These are phyloP conservation scores for Epirrhoe tristata DNA, from an alignment of 2,888 invertebrate species.

Conservation along the genomic window DNA sequence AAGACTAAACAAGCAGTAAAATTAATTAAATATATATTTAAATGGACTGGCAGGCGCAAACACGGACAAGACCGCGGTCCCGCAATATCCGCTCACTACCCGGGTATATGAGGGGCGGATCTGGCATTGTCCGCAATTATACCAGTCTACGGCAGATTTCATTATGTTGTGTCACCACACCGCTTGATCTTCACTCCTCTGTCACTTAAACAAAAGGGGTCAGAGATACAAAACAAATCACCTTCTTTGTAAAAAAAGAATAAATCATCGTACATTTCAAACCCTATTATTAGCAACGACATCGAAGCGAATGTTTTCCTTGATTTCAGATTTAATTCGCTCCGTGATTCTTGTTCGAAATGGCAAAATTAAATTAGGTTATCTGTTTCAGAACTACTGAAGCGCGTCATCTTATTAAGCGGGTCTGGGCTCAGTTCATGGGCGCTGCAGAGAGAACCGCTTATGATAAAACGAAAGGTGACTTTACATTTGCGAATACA, in stretches of 20 bases:
- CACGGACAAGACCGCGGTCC: conserved; percentile 41
- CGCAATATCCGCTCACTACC: conserved; percentile 34
- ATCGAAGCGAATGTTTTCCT: conserved; percentile 57
- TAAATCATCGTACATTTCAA: neutral
- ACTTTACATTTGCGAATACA: conserved; percentile 47
- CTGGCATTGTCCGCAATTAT: conserved; percentile 69
- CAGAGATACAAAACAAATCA: neutral
- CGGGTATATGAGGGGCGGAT: conserved; percentile 50
- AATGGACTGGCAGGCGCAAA: conserved; percentile 47
- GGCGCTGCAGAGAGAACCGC: conserved; percentile 94
- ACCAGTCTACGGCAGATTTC: conserved; percentile 65
- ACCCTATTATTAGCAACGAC: neutral
- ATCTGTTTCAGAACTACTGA: conserved; percentile 91
- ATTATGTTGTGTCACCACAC: conserved; percentile 70
- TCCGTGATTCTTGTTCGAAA: conserved; percentile 64
- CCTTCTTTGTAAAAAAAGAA: neutral
- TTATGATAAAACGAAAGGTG: conserved; percentile 90
- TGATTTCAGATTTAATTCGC: conserved; percentile 62
- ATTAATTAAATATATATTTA: conserved; percentile 48
- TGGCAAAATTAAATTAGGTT: conserved; percentile 74
- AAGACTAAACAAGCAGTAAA: conserved; percentile 26
- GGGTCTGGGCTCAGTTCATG: conserved; percentile 96
- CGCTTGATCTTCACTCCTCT: conserved; percentile 60
- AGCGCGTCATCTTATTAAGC: conserved; percentile 94
- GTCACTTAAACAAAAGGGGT: conserved; percentile 13